Conservation (phyloP, 1,140 invertebrate genomes). For the Cotesia typhae region DNA sequence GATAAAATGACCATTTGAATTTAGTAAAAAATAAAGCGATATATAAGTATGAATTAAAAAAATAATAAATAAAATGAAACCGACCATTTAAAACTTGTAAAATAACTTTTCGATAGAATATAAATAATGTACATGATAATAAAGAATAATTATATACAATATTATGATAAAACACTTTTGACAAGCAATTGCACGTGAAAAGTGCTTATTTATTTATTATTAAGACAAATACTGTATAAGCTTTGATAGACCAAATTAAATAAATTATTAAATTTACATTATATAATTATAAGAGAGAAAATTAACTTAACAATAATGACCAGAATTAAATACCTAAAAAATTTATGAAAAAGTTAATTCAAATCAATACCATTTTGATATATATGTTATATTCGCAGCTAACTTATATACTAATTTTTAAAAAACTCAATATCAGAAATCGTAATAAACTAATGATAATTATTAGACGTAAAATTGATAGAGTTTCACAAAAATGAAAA, state of each 20-base stretch:
- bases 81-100: slow-evolving; percentile 37
- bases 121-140: slow-evolving; percentile 33
- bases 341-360: too few species aligned
- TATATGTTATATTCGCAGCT: not conserved
- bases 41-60: slow-evolving; percentile 5
- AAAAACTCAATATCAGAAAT: too few species aligned
- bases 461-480: too few species aligned
- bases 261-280: slow-evolving; percentile 8
- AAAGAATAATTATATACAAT: slow-evolving; percentile 27
- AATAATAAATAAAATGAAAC: slow-evolving; percentile 21
- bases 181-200: slow-evolving; percentile 13
- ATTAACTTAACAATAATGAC: slow-evolving; percentile 12
- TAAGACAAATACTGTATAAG: slow-evolving; percentile 35
- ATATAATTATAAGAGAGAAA: slow-evolving; percentile 21
- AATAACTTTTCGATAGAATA: slow-evolving; percentile 36
- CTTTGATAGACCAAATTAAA: slow-evolving; percentile 40
- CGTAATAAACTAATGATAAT: not conserved
- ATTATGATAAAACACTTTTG: slow-evolving; percentile 23
- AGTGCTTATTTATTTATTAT: slow-evolving; percentile 27
- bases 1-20: slow-evolving; percentile 18
- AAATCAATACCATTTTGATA: too few species aligned
- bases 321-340: too few species aligned
- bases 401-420: slow-evolving; percentile 1
- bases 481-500: not conserved
- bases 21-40: not conserved